Conservation (phyloP, 2,888 invertebrate species). For the Toxonevra muliebris region DNA sequence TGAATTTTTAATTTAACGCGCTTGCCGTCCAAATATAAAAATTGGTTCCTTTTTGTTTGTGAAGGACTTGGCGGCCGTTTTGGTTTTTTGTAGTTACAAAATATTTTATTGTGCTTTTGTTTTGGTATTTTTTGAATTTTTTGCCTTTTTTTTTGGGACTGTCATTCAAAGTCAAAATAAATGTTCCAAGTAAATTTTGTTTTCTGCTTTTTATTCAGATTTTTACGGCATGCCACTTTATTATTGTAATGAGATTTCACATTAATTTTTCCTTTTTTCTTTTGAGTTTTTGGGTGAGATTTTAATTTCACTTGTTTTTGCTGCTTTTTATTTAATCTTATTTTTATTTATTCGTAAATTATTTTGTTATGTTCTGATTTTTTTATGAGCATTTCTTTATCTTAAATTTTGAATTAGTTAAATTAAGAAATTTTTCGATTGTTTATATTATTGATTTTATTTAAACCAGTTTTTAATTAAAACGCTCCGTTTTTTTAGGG, state of each 20-base stretch:
- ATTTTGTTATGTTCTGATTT: background rate
- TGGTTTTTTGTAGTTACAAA: no score
- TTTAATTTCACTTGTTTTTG: background rate
- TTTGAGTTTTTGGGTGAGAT: background rate
- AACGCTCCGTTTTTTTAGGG: background rate
- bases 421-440: no score
- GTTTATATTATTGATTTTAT: no score
- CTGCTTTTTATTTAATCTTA: background rate
- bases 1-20: slow-evolving; percentile 19
- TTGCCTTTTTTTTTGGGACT: no score
- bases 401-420: background rate
- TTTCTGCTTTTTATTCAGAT: background rate
- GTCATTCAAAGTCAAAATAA: background rate
- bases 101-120: no score
- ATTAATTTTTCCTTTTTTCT: slow-evolving; percentile 10
- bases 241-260: slow-evolving; percentile 40
- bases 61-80: background rate
- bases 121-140: no score
- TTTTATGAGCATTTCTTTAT: background rate
- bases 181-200: no score
- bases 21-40: background rate
- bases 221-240: slow-evolving; percentile 23
- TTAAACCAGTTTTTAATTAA: background rate
- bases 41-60: background rate
- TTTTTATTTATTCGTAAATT: background rate